Percentiles rank a stretch among this genome's conserved stretches.
These are phyloP conservation scores for Megaceryle alcyon DNA, from an alignment of 2,797 vertebrate genomes.

Conservation along the genomic window DNA sequence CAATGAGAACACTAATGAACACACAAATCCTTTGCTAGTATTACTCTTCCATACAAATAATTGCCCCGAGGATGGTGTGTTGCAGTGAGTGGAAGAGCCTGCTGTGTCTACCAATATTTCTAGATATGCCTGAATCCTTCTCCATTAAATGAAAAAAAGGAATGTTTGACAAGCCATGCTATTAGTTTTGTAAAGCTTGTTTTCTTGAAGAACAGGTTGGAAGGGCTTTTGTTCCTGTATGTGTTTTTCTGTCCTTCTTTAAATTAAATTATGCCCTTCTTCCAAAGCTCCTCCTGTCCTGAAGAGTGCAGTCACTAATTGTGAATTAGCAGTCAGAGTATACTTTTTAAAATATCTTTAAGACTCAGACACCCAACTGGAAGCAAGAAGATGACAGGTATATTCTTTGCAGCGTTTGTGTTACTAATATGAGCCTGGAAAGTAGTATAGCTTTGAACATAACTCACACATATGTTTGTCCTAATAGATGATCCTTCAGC, in stretches of 20 bases:
- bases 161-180: background rate
- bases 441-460: background rate
- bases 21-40: slow-evolving; percentile 2
- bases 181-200: slow-evolving; percentile 14
- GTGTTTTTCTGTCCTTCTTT: background rate
- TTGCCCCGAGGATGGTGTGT: background rate
- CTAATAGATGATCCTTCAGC: slow-evolving; percentile 43
- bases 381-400: background rate
- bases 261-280: background rate
- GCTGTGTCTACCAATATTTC: background rate
- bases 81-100: slow-evolving; percentile 9
- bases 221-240: background rate
- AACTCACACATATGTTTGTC: background rate
- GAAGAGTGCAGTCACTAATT: background rate
- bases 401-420: background rate
- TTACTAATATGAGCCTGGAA: background rate
- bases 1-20: background rate
- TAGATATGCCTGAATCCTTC: background rate
- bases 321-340: background rate
- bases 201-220: background rate
- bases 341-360: background rate
- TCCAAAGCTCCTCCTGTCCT: background rate
- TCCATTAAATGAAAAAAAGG: background rate
- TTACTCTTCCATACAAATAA: background rate
- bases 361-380: background rate